Percentiles rank a stretch among this genome's conserved stretches.
phyloP scores from a whole-genome alignment of 2,888 invertebrate species.

The Ectemnius lituratus region DNA sequence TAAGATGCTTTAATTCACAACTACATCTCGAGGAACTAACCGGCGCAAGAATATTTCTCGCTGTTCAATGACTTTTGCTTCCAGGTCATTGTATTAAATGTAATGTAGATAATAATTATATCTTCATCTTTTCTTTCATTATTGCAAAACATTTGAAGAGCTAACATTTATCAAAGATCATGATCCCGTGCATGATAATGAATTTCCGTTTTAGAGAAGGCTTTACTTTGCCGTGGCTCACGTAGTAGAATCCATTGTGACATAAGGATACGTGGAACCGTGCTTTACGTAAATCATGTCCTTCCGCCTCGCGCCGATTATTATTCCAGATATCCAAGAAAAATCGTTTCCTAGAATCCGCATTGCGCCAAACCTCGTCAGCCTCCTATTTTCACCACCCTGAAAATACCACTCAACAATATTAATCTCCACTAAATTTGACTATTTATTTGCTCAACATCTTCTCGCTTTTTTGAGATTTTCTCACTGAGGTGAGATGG shows the following conservation, averaged over 20 bases:
- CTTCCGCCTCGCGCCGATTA: constrained; percentile 29
- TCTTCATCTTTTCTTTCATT: no score
- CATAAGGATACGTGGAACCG: constrained; percentile 25
- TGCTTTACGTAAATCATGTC: constrained; percentile 46
- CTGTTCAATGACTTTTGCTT: constrained; percentile 8
- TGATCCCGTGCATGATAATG: neutral
- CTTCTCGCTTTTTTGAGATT: neutral
- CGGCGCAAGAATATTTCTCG: constrained; percentile 5
- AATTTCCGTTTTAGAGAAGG: neutral
- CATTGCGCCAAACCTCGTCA: constrained; percentile 22
- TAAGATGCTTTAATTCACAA: constrained; percentile 18
- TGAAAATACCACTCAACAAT: neutral
- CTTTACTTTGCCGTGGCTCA: neutral
- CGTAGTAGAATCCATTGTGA: constrained; percentile 17
- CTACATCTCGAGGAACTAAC: constrained; percentile 18
- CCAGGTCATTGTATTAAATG: constrained; percentile 9
- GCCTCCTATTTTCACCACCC: constrained; percentile 11
- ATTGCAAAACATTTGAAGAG: no score
- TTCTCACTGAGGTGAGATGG: neutral
- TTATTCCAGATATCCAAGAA: constrained; percentile 21
- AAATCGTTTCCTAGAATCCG: constrained; percentile 27
- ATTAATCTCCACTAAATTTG: neutral
- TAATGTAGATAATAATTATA: no score
- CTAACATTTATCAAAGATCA: no score
- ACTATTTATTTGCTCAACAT: constrained; percentile 2